phyloP scores from a whole-genome alignment of 2,888 invertebrate species.

The Perdita meconis region DNA sequence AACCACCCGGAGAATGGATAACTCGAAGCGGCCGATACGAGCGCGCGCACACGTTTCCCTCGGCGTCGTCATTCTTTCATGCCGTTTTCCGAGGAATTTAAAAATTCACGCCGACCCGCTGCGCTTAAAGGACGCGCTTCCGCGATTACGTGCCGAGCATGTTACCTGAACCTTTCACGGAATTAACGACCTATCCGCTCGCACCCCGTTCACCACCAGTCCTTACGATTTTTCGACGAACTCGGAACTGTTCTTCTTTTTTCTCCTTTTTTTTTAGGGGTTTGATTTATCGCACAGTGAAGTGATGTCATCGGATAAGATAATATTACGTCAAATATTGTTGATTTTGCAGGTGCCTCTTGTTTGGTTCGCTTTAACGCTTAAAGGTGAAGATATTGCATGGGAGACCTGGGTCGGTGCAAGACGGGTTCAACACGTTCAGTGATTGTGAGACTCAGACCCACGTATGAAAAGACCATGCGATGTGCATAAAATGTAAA shows the following conservation, averaged over 20 bases:
- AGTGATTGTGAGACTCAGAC: no score
- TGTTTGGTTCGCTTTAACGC: no score
- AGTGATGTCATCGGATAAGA: neutral
- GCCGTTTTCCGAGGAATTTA: constrained; percentile 23
- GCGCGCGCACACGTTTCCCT: constrained; percentile 1
- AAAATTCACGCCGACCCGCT: constrained; percentile 30
- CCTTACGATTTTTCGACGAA: constrained; percentile 6
- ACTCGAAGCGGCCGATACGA: constrained; percentile 30
- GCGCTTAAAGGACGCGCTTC: constrained; percentile 25
- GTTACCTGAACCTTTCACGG: constrained; percentile 20
- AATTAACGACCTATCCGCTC: constrained; percentile 22
- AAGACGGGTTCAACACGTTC: no score
- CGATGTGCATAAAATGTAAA: no score
- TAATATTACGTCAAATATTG: no score
- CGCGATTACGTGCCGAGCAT: constrained; percentile 24
- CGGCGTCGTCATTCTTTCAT: constrained; percentile 43
- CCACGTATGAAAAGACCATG: no score
- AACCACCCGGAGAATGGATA: constrained; percentile 71
- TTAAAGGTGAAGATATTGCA: no score
- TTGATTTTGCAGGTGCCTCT: no score
- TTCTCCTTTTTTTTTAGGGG: no score
- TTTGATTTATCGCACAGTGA: no score
- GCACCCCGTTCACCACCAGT: neutral
- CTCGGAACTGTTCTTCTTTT: no score
- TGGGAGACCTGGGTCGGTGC: no score